phyloP scores from a whole-genome alignment of 2,888 invertebrate genomes.

The Mesoligia furuncula region DNA sequence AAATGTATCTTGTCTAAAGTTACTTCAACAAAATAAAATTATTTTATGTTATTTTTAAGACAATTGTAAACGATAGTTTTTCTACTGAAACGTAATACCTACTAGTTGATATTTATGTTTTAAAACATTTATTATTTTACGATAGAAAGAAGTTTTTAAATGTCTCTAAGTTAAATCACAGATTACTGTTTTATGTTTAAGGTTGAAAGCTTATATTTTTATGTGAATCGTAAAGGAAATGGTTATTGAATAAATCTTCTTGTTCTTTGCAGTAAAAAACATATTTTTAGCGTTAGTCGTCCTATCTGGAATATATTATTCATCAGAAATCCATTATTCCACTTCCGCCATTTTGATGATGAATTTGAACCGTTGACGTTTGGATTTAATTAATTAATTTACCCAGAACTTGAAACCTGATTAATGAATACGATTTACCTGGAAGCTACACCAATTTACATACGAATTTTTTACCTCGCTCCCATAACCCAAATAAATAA shows the following conservation, averaged over 20 bases:
- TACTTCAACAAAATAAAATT: conserved; percentile 25
- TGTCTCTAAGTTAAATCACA: not conserved
- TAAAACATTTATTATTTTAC: conserved; percentile 17
- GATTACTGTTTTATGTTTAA: conserved; percentile 9
- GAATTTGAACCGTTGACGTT: conserved; percentile 6
- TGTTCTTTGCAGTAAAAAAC: not conserved
- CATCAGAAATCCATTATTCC: conserved; percentile 27
- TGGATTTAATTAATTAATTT: conserved; percentile 14
- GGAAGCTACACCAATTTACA: conserved; percentile 18
- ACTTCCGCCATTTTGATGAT: conserved; percentile 28
- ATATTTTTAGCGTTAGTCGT: conserved; percentile 26
- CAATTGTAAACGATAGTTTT: conserved; percentile 8
- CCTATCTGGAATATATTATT: conserved; percentile 26
- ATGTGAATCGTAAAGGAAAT: conserved; percentile 14
- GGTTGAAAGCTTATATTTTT: not conserved
- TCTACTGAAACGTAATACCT: conserved; percentile 40
- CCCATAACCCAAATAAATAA: conserved; percentile 49
- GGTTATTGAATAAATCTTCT: not conserved
- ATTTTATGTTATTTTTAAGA: conserved; percentile 29
- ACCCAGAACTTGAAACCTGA: conserved; percentile 21
- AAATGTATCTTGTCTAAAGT: conserved; percentile 23
- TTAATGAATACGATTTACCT: conserved; percentile 16
- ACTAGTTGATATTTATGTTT: conserved; percentile 10
- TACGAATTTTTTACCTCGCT: conserved; percentile 6
- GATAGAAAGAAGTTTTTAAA: conserved; percentile 3